Base-by-base conservation (phyloP, 1,140 invertebrate species). In the Harpegnathos saltator region DNA sequence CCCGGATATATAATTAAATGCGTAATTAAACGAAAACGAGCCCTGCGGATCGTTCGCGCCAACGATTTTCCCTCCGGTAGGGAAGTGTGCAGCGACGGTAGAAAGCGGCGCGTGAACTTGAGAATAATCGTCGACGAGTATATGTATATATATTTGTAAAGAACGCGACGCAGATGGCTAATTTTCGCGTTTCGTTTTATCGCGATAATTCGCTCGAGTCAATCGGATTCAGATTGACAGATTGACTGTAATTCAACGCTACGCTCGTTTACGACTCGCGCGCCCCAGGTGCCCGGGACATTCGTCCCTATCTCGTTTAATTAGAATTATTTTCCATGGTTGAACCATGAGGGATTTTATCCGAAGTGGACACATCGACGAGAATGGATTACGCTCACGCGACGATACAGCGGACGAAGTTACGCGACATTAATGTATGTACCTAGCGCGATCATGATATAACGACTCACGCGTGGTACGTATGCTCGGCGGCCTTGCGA, bases 401-500 rank as follows among this genome's bases (percentile, higher is more conserved):
- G 33, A 77, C 19, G 5, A n/a, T 75, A 63, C 50, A 63, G 19
- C 61, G 56, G 15, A 9, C n/a, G 59, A 19, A 62, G 26, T 38
- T 65, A 38, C 9, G 38, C 9, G 19, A 38, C 48, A 7, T 48
- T 74, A 58, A 11, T 54, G 26, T 44, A 58, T 69, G 26, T 71
- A 24, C 52, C 69, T 38, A 58, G 26, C 33, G 56, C 33, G 56
- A 84, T 74, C 44, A 74, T 92, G 90, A 92, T 92, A 91, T 92
- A 92, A 92, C 89, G 81, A 84, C 73, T 87, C 91, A 92, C 84
- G 90, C 83, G 84, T 86, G 73, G 66, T 78, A 86, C 75, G 69
- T 90, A 86, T 92, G 90, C 90, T 83, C 50, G 86, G 58, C 72
- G 90, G 85, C 91, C 91, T 92, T 90, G 91, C 73, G 82, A 77